Evolutionary conservation across 2,113 vertebrate genomes (phyloP), one percentile per base, ranked within the genome.

Genomic region (Baryphthengus martii): DNA sequence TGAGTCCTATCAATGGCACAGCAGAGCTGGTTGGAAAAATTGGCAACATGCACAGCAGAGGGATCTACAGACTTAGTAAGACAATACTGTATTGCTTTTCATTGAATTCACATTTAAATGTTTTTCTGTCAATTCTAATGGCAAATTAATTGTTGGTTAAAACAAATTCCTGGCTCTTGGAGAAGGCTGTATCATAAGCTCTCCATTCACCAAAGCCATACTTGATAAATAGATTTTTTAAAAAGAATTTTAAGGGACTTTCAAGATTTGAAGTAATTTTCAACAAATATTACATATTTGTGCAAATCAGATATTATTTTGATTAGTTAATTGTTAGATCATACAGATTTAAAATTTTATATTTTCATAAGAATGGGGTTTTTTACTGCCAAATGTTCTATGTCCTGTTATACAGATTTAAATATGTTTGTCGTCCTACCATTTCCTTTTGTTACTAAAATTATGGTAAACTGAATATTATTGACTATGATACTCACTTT

Each of bases 41-140:
- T 92, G 73, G 68, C 56, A 40, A 59, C 65, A 55, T 45, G 56
- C 72, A 20, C 75, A 92, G 44, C 39, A 90, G 78, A 90, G 72
- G 79, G 82, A 96, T 95, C 89, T 94, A 87, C 86, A 70, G 95
- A 91, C 94, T 96, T 96, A 92, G 83, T 77, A 90, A 86, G 52
- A 94, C 68, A 94, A 90, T 81, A 45, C 72, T 42, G 42, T 49
- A 56, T 75, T 94, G 44, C 52, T 63, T 94, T 96, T 89, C 73
- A 87, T 5, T 78, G 73, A 81, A n/a, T 96, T 94, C 75, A 61
- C 61, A 58, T 93, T 92, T 77, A 61, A 96, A 96, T 92, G 83
- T 88, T 96, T 90, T 93, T n/a, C 49, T 94, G 93, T 96, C 85
- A 94, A 53, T 31, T 71, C 31, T 84, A 90, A 86, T 74, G 79